phyloP scores from a whole-genome alignment of 2,113 vertebrate genomes.

The Garra rufa region DNA sequence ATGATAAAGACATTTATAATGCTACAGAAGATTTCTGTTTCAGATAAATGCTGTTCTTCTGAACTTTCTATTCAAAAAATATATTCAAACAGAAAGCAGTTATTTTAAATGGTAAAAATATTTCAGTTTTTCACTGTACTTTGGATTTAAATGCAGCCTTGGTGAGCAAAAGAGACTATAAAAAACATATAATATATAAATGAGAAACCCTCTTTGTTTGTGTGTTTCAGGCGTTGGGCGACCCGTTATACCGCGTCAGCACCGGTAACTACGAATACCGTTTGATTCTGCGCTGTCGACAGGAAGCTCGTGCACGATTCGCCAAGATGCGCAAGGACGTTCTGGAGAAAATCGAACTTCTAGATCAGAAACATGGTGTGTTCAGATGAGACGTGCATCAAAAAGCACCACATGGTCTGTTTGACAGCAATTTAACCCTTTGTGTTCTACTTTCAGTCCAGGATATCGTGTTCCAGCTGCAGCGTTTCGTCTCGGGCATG shows the following conservation, averaged over 20 bases:
- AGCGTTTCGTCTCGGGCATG: constrained; percentile 96
- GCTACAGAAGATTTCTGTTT: too few relatives aligned
- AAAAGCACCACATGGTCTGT: not conserved
- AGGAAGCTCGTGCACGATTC: constrained; percentile 93
- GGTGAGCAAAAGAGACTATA: too few relatives aligned
- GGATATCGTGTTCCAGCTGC: constrained; percentile 98
- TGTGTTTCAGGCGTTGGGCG: constrained; percentile 83
- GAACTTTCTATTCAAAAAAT: too few relatives aligned
- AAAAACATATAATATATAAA: too few relatives aligned
- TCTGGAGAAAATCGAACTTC: constrained; percentile 95
- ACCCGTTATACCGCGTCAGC: constrained; percentile 93
- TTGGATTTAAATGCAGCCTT: too few relatives aligned
- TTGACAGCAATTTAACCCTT: not conserved
- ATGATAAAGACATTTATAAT: too few relatives aligned
- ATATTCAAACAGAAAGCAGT: too few relatives aligned
- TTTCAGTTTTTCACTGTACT: too few relatives aligned
- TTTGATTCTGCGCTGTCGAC: constrained; percentile 91
- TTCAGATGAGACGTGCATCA: not conserved
- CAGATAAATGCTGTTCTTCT: too few relatives aligned
- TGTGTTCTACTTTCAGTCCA: constrained; percentile 80
- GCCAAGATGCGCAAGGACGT: constrained; percentile 99
- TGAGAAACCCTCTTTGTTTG: not conserved
- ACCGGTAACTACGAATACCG: constrained; percentile 98
- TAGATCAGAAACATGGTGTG: constrained; percentile 97
- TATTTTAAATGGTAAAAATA: too few relatives aligned